Conservation (phyloP, 1,140 invertebrate genomes). For the Delia radicum region DNA sequence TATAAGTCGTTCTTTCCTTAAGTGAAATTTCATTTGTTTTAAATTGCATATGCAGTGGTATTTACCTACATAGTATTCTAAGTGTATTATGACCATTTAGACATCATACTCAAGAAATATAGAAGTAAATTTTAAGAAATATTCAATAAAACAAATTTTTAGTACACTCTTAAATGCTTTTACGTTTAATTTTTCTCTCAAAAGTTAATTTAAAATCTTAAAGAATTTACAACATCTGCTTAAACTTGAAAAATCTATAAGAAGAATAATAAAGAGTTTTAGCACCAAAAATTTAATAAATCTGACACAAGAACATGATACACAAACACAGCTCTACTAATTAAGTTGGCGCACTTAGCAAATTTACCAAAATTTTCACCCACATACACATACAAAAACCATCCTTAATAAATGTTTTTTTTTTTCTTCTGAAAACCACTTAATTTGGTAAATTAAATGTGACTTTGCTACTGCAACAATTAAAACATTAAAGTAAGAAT, state of each 20-base stretch:
- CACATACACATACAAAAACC: not conserved
- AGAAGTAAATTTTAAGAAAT: too few species aligned
- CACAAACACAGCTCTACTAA: not conserved
- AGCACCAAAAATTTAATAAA: not conserved
- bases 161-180: too few species aligned
- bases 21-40: too few species aligned
- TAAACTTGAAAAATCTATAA: not conserved
- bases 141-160: too few species aligned
- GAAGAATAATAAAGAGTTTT: not conserved
- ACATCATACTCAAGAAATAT: too few species aligned
- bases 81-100: too few species aligned
- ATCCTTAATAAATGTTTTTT: not conserved
- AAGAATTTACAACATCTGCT: too few species aligned
- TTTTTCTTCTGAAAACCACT: not conserved
- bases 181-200: too few species aligned
- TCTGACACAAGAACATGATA: not conserved
- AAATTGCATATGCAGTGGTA: too few species aligned
- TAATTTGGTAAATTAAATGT: conserved; percentile 14
- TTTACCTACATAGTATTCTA: too few species aligned
- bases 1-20: too few species aligned
- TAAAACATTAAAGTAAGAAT: conserved; percentile 8
- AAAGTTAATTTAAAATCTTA: not conserved
- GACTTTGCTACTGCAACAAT: conserved; percentile 6
- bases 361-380: not conserved
- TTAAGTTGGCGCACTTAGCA: not conserved